These are phyloP conservation scores for Haemorhous mexicanus DNA, from an alignment of 2,113 vertebrate species.

Conservation along the genomic window DNA sequence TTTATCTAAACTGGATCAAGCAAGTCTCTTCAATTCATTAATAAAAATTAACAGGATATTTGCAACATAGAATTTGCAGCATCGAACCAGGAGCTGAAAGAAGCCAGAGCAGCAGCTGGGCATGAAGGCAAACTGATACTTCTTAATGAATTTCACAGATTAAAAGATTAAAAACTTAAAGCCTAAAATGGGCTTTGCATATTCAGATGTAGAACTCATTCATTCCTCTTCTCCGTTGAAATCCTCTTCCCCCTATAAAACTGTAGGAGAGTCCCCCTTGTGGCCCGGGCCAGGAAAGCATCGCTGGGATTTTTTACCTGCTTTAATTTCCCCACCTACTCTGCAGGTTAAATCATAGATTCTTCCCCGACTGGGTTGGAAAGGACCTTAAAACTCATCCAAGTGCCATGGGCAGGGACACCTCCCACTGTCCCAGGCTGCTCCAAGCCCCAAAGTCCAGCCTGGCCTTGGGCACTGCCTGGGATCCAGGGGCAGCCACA, in stretches of 20 bases:
- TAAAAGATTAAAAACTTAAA: background rate
- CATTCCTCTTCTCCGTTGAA: background rate
- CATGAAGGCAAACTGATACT: background rate
- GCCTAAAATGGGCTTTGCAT: background rate
- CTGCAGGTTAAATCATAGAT: background rate
- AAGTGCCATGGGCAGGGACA: background rate
- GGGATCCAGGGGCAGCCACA: background rate
- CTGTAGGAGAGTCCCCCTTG: constrained; percentile 3
- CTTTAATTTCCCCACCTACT: background rate
- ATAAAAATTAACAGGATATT: background rate
- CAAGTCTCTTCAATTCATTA: background rate
- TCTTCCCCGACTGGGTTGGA: background rate
- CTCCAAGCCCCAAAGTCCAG: background rate
- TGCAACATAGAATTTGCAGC: background rate
- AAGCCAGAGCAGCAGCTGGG: background rate
- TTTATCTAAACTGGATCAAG: background rate
- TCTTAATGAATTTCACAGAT: background rate
- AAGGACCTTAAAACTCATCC: background rate
- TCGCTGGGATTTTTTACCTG: background rate
- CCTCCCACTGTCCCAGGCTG: background rate
- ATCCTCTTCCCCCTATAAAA: background rate
- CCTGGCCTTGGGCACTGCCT: background rate
- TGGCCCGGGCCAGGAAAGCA: background rate
- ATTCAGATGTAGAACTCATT: background rate
- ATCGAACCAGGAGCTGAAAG: background rate